Conservation (phyloP, 30 jellyfish, hydroid and myxozoan species). For the Catostylus mosaicus region DNA sequence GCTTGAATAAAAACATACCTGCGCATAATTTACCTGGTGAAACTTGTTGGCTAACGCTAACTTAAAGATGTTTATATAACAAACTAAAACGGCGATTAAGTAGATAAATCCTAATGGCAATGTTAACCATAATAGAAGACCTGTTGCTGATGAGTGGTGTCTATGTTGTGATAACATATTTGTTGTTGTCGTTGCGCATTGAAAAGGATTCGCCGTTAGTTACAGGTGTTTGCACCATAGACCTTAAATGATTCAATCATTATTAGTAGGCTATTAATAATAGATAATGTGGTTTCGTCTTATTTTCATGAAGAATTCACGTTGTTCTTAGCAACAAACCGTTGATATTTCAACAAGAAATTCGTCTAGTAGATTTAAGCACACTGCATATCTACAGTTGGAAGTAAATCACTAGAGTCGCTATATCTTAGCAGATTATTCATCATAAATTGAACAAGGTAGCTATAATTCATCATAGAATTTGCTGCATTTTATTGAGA, state of each 20-base stretch:
- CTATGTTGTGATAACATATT: background rate
- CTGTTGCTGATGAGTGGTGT: background rate
- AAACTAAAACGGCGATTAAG: background rate
- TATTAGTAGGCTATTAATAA: slow-evolving; percentile 60
- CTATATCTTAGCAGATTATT: background rate
- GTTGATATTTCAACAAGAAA: background rate
- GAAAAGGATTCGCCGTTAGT: background rate
- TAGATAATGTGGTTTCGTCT: slow-evolving; percentile 39
- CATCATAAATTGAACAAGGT: no score
- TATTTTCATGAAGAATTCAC: background rate
- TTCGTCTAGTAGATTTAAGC: background rate
- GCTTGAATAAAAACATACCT: no score
- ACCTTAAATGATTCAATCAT: slow-evolving; percentile 57
- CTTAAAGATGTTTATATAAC: background rate
- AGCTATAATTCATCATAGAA: no score
- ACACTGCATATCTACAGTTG: background rate
- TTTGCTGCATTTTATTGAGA: background rate
- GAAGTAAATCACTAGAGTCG: no score
- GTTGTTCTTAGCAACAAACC: slow-evolving; percentile 51
- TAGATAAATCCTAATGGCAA: background rate
- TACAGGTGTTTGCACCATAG: slow-evolving; percentile 59
- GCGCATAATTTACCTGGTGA: no score
- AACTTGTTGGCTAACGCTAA: no score
- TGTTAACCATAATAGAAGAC: background rate
- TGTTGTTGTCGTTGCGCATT: slow-evolving; percentile 17